Conservation (phyloP, 2,113 vertebrate genomes). For the Tragelaphus scriptus region DNA sequence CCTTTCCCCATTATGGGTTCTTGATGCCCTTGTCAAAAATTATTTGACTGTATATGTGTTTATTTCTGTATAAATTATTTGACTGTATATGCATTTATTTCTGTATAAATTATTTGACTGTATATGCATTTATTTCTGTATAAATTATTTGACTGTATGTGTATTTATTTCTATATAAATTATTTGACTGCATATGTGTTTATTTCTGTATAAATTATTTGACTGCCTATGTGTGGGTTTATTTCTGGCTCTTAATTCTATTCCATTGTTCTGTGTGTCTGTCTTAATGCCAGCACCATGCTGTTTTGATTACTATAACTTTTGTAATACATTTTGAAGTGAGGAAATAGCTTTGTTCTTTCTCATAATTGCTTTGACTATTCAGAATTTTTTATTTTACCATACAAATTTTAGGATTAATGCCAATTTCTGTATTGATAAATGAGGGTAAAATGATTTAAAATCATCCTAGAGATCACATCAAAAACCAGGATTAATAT, state of each 20-base stretch:
- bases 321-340: neutral
- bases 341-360: neutral
- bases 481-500: neutral
- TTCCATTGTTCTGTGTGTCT: neutral
- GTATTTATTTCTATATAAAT: neutral
- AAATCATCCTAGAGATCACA: neutral
- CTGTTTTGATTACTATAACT: neutral
- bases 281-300: neutral
- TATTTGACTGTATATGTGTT: neutral
- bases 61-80: neutral
- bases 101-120: no score
- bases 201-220: neutral
- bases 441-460: neutral
- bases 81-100: no score
- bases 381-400: neutral
- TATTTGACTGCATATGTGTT: neutral
- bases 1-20: neutral
- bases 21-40: neutral
- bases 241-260: neutral
- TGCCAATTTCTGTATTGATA: constrained; percentile 20
- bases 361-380: neutral
- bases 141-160: no score
- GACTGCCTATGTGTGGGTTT: neutral
- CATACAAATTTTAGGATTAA: neutral
- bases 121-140: no score